These are phyloP conservation scores for Phasianus colchicus DNA, from an alignment of 2,113 vertebrate genomes.

Conservation along the genomic window DNA sequence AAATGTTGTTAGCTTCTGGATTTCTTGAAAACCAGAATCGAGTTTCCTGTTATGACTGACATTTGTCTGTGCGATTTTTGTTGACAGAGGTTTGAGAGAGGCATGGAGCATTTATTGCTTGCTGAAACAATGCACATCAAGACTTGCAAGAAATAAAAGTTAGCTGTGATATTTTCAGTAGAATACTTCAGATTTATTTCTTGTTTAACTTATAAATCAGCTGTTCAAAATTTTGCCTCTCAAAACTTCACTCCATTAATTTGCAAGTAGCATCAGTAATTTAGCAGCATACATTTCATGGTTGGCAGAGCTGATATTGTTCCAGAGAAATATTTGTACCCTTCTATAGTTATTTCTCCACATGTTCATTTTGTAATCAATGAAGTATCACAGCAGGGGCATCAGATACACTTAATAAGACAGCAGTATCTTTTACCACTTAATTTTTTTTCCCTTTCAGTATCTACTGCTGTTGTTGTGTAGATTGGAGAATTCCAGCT, in stretches of 20 bases:
- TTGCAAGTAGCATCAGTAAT: slow-evolving; percentile 61
- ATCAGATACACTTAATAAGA: slow-evolving; percentile 43
- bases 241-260: slow-evolving; percentile 68
- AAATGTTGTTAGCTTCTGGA: background rate
- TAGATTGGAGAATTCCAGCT: background rate
- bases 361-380: slow-evolving; percentile 71
- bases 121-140: background rate
- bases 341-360: slow-evolving; percentile 61
- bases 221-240: slow-evolving; percentile 40
- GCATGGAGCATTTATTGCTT: background rate
- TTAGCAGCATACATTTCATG: slow-evolving; percentile 68
- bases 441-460: background rate
- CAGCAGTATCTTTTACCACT: slow-evolving; percentile 19
- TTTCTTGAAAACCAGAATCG: background rate
- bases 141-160: background rate
- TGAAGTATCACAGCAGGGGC: slow-evolving; percentile 51
- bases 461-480: background rate
- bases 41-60: background rate
- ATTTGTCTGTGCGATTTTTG: background rate
- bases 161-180: background rate
- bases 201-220: slow-evolving; percentile 41
- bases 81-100: background rate
- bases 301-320: slow-evolving; percentile 62
- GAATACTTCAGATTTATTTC: slow-evolving; percentile 6
- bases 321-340: slow-evolving; percentile 70